phyloP scores from a whole-genome alignment of 2,797 vertebrate genomes.

The Schizothorax lantsangensis region DNA sequence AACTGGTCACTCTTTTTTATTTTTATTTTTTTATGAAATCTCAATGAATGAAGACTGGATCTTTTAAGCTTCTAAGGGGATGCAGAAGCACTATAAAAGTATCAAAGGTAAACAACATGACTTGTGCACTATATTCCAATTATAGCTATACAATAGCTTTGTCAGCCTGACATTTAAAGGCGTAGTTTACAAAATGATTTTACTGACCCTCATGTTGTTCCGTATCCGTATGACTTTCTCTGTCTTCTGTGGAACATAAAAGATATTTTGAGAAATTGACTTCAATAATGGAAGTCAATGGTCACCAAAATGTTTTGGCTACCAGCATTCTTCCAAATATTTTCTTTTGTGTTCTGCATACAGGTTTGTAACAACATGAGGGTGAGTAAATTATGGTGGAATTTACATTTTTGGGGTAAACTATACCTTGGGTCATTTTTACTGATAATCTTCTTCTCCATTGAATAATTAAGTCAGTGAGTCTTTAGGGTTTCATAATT shows the following conservation, averaged over 20 bases:
- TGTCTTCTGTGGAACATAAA: neutral
- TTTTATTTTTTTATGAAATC: neutral
- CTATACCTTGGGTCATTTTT: neutral
- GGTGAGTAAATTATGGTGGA: neutral
- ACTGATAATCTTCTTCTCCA: neutral
- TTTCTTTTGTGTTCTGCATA: neutral
- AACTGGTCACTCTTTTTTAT: neutral
- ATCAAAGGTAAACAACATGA: neutral
- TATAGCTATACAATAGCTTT: neutral
- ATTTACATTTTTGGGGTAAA: neutral
- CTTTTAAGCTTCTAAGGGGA: neutral
- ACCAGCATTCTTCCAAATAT: neutral
- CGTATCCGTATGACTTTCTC: neutral
- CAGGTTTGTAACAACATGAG: neutral
- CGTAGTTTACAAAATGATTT: neutral
- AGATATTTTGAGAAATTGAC: neutral
- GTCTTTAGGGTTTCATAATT: neutral
- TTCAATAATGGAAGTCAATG: neutral
- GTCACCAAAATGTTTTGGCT: neutral
- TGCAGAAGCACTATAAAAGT: neutral
- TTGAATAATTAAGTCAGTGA: neutral
- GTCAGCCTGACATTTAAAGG: neutral
- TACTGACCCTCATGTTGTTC: neutral
- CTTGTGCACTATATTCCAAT: neutral
- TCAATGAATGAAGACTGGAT: neutral